phyloP scores from a whole-genome alignment of 2,113 vertebrate genomes.

The Natator depressus region DNA sequence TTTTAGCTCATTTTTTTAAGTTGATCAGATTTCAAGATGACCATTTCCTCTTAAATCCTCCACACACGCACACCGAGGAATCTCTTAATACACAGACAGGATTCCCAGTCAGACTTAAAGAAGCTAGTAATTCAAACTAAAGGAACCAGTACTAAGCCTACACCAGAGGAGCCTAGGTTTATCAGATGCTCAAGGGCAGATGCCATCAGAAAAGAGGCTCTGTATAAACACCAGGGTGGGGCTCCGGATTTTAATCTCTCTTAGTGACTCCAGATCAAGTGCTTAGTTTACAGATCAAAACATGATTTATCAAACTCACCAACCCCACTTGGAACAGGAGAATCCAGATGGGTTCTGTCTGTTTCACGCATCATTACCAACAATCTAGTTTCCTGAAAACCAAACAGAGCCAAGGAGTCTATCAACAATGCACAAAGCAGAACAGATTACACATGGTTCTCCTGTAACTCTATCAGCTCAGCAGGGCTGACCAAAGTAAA shows the following conservation, averaged over 20 bases:
- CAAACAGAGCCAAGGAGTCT: conserved; percentile 17
- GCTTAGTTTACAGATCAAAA: neutral
- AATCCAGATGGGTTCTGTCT: neutral
- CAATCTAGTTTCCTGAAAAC: neutral
- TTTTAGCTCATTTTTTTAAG: neutral
- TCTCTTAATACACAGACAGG: rapidly evolving
- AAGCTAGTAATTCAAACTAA: rapidly evolving
- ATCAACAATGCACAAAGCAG: neutral
- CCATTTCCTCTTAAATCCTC: neutral
- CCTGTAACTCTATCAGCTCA: neutral
- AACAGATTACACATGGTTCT: neutral
- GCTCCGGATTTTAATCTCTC: neutral
- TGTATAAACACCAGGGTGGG: neutral
- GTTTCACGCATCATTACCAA: neutral
- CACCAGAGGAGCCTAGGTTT: neutral
- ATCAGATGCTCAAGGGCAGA: neutral
- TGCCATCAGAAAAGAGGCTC: neutral
- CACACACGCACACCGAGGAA: neutral
- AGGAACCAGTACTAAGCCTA: rapidly evolving
- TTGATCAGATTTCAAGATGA: rapidly evolving
- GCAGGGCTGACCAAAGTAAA: neutral
- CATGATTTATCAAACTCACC: neutral
- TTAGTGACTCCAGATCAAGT: neutral
- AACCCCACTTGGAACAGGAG: neutral
- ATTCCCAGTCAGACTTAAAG: rapidly evolving